Conservation (phyloP, 2,888 invertebrate species). For the Zygaena filipendulae region DNA sequence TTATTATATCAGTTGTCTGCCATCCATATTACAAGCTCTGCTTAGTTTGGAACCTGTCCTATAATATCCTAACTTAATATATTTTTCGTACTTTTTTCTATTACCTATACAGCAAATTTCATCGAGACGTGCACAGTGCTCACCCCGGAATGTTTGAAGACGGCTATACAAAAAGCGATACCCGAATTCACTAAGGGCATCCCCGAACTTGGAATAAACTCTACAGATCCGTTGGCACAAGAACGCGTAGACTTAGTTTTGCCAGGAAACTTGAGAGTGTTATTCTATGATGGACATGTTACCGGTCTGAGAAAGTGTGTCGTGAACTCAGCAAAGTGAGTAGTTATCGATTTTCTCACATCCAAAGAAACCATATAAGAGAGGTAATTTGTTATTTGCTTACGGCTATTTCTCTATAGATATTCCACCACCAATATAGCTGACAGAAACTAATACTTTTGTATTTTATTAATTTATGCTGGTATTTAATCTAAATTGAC, state of each 20-base stretch:
- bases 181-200: constrained; percentile 36
- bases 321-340: constrained; percentile 35
- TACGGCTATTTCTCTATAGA: no score
- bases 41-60: no score
- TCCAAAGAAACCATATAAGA: no score
- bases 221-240: constrained; percentile 31
- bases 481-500: no score
- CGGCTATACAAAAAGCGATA: constrained; percentile 30
- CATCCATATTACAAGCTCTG: no score
- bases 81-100: constrained; percentile 7
- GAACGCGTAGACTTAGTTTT: constrained; percentile 25
- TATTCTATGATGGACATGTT: constrained; percentile 30
- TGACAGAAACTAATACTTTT: no score
- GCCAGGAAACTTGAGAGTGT: constrained; percentile 36
- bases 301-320: constrained; percentile 41
- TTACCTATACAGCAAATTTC: constrained; percentile 30
- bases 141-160: constrained; percentile 35
- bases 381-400: no score
- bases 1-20: no score
- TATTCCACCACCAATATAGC: no score
- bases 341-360: no score
- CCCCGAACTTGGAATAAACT: constrained; percentile 27
- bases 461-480: no score
- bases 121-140: constrained; percentile 32
- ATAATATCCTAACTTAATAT: no score